Base-by-base conservation (phyloP, 1,140 invertebrate species). In the Caenorhabditis latens region DNA sequence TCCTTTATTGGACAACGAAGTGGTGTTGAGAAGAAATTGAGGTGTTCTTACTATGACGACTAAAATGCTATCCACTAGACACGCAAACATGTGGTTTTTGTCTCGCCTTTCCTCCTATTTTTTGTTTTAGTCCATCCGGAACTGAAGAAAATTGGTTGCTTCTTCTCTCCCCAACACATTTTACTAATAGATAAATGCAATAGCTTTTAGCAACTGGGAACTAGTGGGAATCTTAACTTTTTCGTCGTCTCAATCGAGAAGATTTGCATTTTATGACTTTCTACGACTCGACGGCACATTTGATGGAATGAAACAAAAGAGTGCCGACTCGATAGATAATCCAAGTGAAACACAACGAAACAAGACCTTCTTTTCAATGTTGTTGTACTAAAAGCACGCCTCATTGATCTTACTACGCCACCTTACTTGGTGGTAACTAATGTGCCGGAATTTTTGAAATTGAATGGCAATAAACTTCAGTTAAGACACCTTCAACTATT, bases 241-340 rank as follows among this genome's bases (percentile, higher is more conserved):
- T 79, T 53, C 19, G 7, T 50, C n/a, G 71, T 79, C 43, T 50
- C 46, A 13, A 71, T 71, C n/a, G 71, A 79, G 46, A 79, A 79
- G 71, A 79, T 79, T 79, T 79, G 71, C 71, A 79, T 79, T 79
- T 79, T 67, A 61, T 85, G 58, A 57, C 16, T 57, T 55, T 71
- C 84, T 46, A 57, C 43, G 67, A 75, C 13, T 75, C 42, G 67
- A 32, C 63, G 46, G 43, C 71, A 50, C 57, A 83, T 84, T 87
- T 84, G 50, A 87, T 84, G 84, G 84, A 85, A 85, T 57, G 53
- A 61, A 85, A 65, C 57, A 85, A 67, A 53, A 48, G 84, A 85
- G 50, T n/a, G 48, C 65, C 61, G 63, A 63, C 57, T 55, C 19
- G 7, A 79, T 9, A 79, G 46, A 50, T 79, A 79, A 79, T 79